Evolutionary conservation across 2,797 vertebrate genomes (phyloP), one percentile per base, ranked within the genome.

Genomic region (Pogoniulus pusillus): DNA sequence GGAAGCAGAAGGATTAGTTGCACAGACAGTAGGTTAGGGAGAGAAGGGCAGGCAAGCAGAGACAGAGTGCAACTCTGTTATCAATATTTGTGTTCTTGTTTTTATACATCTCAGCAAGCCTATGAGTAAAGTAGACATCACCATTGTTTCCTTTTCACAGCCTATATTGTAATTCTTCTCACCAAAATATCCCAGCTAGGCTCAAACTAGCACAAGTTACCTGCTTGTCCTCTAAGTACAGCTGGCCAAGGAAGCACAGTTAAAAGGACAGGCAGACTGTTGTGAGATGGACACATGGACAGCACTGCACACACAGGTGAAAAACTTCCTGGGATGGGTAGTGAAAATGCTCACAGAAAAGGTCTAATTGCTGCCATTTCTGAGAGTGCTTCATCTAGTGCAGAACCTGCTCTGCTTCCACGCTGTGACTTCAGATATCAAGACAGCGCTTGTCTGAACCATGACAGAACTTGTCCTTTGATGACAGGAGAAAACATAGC

Each of bases 361-460:
- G 41, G 17, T 26, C 59, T 34, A 16, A 23, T 24, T 85, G 45
- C 30, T 81, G 30, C 37, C 16, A 16, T 55, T 85, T 69, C 59
- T 58, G 45, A 88, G n/a, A 23, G 12, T 41, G 55, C 51, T 68
- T 68, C 32, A 22, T 60, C 39, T 41, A 17, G 12, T 60, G 53
- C 30, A 73, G 60, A 51, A 53, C 32, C 39, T 41, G 3, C 72
- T 71, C 34, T 72, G 14, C 22, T 69, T 79, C 69, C 45, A 16
- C 1, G 1, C n/a, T 68, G 18, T 32, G 22, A 39, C 30, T 88
- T 68, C 55, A 55, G 22, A 15, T 30, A 32, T 3, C 0, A 0
- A 72, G 53, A 65, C 45, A 57, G 63, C 26, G 34, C 39, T 60
- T 55, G 6, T 73, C 58, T n/a, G 47, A 79, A 69, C 26, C 22